Evolutionary conservation across 1,140 invertebrate species (phyloP).

Genomic region (Panulirus ornatus): DNA sequence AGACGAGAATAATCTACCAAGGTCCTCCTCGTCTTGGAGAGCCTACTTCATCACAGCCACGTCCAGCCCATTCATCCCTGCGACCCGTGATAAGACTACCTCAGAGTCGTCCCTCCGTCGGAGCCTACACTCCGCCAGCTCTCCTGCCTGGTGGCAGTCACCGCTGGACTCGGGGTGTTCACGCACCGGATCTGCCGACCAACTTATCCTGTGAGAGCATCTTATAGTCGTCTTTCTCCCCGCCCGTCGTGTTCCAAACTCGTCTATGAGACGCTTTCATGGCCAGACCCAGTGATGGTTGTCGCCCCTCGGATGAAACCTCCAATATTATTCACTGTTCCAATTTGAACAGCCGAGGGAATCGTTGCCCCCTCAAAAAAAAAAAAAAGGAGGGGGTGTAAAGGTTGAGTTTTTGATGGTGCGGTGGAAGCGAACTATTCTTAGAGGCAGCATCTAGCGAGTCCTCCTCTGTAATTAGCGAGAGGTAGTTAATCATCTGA

Average conservation of each 20-base stretch:
- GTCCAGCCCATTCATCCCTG: too few species aligned
- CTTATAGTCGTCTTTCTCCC: slow-evolving; percentile 1
- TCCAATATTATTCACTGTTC: neutral
- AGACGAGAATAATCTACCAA: too few species aligned
- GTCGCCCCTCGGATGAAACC: neutral
- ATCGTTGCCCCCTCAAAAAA: too few species aligned
- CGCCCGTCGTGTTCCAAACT: neutral
- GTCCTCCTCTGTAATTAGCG: slow-evolving; percentile 35
- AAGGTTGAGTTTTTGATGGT: neutral
- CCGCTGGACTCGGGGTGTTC: too few species aligned
- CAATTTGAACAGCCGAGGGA: neutral
- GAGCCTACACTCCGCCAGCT: too few species aligned
- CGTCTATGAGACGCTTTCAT: neutral
- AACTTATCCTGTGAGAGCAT: neutral
- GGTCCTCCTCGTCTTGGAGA: too few species aligned
- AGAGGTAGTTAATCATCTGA: neutral
- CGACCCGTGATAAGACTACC: too few species aligned
- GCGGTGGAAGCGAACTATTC: slow-evolving; percentile 30
- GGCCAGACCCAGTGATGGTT: neutral
- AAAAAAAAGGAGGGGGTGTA: too few species aligned
- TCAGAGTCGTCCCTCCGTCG: too few species aligned
- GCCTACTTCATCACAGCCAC: too few species aligned
- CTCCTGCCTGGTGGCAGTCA: too few species aligned
- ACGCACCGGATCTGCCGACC: too few species aligned
- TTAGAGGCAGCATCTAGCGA: neutral